Evolutionary conservation across 2,113 vertebrate genomes (phyloP), one percentile per base, ranked within the genome.

Genomic region (Polypterus senegalus): DNA sequence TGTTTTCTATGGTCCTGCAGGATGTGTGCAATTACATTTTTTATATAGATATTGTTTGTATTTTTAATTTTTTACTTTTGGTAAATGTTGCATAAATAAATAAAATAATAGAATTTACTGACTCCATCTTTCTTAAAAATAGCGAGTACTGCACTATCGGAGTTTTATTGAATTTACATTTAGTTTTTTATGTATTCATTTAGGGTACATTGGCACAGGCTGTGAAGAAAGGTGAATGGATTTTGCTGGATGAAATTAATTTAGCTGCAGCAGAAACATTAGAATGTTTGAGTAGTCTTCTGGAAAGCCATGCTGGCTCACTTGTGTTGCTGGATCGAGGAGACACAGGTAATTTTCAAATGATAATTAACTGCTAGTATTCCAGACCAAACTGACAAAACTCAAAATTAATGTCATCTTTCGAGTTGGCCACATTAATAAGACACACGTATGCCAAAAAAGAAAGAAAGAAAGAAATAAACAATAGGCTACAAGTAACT

Each of bases 191-290:
- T 68, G n/a, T 63, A 54, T 58, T 63, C 59, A 9, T 80, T 70
- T 58, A 99, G 96, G 96, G 96, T 52, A 89, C 91, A 0, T 73
- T 99, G 65, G 93, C 89, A 58, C 90, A 91, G 70, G 93, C 96
- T 4, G 85, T 99, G 46, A 98, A 93, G 79, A 94, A 92, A 68
- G 96, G 96, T 59, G 89, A 97, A 62, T 99, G 96, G 96, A 86
- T 99, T 68, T 86, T 99, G 54, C 73, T 99, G 73, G 96, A 99
- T 71, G 96, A 99, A 78, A 98, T 99, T 72, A 99, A 99, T 67
- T 83, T 99, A 76, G 93, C 96, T 51, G 83, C 94, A 54, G 88
- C 95, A 44, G 96, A 99, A 76, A 97, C 92, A 3, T 80, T 98
- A 65, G 95, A 99, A 73, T 98, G 93, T 69, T 70, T 99, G 67